These are phyloP conservation scores for Mus minutoides DNA, from an alignment of 2,797 vertebrate genomes.

Conservation along the genomic window DNA sequence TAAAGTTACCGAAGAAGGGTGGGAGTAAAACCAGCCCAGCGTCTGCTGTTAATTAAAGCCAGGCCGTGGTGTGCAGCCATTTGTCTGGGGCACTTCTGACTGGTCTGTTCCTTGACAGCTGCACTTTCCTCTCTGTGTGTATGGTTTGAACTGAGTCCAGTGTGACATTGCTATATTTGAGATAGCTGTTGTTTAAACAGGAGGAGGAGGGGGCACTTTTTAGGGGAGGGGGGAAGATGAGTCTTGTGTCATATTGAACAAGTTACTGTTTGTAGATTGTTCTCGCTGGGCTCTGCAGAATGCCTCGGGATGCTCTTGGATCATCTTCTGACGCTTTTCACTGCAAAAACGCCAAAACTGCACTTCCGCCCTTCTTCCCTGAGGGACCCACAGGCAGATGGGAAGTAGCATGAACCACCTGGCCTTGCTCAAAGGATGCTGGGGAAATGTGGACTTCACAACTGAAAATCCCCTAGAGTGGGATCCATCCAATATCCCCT, in stretches of 20 bases:
- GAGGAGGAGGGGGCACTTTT: constrained; percentile 19
- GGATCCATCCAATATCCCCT: not conserved
- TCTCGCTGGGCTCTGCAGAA: constrained; percentile 45
- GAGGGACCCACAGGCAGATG: constrained; percentile 54
- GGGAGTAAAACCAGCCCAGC: constrained; percentile 37
- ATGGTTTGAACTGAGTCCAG: constrained; percentile 85
- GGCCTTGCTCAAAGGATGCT: constrained; percentile 32
- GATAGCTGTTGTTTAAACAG: constrained; percentile 74
- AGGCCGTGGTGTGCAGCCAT: constrained; percentile 79
- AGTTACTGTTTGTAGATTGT: constrained; percentile 67
- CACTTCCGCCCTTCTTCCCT: constrained; percentile 54
- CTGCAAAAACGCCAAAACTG: not conserved
- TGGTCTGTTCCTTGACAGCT: constrained; percentile 83
- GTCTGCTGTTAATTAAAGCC: constrained; percentile 86
- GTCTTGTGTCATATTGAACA: constrained; percentile 66
- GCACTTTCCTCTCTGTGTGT: constrained; percentile 84
- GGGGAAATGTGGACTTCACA: constrained; percentile 40
- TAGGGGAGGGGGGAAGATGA: constrained; percentile 61
- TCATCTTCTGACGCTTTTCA: constrained; percentile 49
- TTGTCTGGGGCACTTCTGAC: constrained; percentile 85
- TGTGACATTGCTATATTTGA: constrained; percentile 80
- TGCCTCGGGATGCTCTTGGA: constrained; percentile 74
- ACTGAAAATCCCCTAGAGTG: not conserved
- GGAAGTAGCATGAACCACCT: constrained; percentile 55
- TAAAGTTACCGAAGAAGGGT: constrained; percentile 65